Evolutionary conservation across 1,140 invertebrate species (phyloP).

Genomic region (Chironomus tepperi): DNA sequence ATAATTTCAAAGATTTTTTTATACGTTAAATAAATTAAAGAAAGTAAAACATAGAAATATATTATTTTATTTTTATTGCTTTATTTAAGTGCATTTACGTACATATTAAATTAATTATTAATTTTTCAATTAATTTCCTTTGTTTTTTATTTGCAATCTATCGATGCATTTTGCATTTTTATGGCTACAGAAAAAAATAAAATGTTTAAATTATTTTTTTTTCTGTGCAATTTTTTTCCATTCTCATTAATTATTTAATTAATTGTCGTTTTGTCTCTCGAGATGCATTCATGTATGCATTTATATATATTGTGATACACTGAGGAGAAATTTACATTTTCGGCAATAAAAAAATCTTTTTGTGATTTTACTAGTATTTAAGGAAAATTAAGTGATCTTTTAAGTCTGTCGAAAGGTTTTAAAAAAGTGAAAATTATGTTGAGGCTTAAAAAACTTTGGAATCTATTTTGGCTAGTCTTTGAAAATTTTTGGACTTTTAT

Average conservation of each 20-base stretch:
- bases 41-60: background rate
- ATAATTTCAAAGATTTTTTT: background rate
- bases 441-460: too few relatives aligned
- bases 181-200: background rate
- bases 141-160: constrained; percentile 12
- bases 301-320: background rate
- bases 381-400: too few relatives aligned
- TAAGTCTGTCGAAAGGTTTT: too few relatives aligned
- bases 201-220: background rate
- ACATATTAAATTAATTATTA: constrained; percentile 26
- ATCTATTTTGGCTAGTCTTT: too few relatives aligned
- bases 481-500: too few relatives aligned
- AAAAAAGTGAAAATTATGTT: too few relatives aligned
- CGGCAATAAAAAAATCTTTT: too few relatives aligned
- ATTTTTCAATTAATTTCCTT: constrained; percentile 10
- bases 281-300: background rate
- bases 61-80: constrained; percentile 11
- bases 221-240: background rate
- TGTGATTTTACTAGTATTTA: too few relatives aligned
- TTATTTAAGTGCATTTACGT: constrained; percentile 27
- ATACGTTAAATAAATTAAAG: too few relatives aligned
- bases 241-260: background rate
- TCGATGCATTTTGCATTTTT: background rate
- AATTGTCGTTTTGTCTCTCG: too few relatives aligned
- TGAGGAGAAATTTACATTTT: too few relatives aligned